A percentile compares a stretch with the other conserved stretches of the same genome.
These are phyloP conservation scores for Actinopyga echinites DNA, from an alignment of 53 echinoderm and acorn worm species.

Conservation along the genomic window DNA sequence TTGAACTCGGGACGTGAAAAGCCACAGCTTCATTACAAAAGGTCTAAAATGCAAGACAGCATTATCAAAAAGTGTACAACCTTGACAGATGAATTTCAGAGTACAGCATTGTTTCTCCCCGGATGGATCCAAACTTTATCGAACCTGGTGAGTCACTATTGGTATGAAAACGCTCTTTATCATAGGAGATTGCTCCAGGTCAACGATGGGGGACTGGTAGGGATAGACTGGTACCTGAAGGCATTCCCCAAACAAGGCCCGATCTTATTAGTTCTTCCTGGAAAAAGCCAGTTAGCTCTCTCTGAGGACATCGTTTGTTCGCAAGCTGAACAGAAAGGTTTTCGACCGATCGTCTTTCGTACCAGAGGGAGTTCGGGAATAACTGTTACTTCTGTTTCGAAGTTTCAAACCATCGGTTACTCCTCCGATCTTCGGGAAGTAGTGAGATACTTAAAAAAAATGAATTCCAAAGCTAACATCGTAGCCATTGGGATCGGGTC, in stretches of 20 bases:
- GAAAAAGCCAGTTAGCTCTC: neutral
- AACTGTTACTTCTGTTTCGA: constrained; percentile 68
- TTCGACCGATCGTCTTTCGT: constrained; percentile 80
- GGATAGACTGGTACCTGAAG: constrained; percentile 51
- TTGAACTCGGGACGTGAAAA: neutral
- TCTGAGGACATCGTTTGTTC: constrained; percentile 46
- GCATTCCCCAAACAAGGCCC: constrained; percentile 24
- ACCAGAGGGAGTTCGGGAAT: constrained; percentile 72
- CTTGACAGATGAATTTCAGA: constrained; percentile 51
- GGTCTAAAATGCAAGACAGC: constrained; percentile 47
- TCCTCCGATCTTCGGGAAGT: constrained; percentile 79
- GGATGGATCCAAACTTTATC: constrained; percentile 60
- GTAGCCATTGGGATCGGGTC: constrained; percentile 65
- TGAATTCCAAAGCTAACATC: constrained; percentile 53
- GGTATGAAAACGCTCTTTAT: constrained; percentile 30
- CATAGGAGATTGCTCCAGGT: constrained; percentile 59
- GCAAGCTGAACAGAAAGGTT: constrained; percentile 53
- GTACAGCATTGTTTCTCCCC: constrained; percentile 59
- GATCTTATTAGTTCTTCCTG: constrained; percentile 64
- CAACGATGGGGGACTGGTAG: constrained; percentile 66
- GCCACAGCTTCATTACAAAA: constrained; percentile 61
- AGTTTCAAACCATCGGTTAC: constrained; percentile 83
- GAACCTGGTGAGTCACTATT: constrained; percentile 12
- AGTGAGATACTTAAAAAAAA: constrained; percentile 60
- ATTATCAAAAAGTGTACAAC: constrained; percentile 52